phyloP scores from a whole-genome alignment of 2,888 invertebrate species.

The Belgica antarctica region DNA sequence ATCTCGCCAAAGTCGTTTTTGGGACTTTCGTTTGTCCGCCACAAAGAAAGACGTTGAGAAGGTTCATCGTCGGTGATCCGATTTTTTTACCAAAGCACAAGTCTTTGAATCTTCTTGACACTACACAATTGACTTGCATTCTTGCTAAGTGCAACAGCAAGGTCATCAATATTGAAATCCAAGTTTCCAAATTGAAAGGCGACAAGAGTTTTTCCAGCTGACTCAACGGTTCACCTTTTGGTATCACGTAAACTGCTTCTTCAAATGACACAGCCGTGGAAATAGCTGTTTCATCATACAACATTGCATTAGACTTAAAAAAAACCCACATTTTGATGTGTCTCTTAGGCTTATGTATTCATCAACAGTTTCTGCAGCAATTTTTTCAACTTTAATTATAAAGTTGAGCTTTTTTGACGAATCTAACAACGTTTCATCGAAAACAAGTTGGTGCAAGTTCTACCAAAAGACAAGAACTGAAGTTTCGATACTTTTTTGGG shows the following conservation, averaged over 20 bases:
- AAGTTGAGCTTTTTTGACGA: not conserved
- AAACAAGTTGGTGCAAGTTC: not conserved
- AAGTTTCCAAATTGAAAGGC: not conserved
- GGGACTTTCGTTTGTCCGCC: slow-evolving; percentile 1
- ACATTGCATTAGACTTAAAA: no score
- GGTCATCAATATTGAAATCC: not conserved
- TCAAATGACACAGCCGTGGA: no score
- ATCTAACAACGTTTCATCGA: not conserved
- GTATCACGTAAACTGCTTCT: no score
- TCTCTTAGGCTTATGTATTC: not conserved
- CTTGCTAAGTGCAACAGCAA: not conserved
- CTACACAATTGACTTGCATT: not conserved
- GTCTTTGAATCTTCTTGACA: not conserved
- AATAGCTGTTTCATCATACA: no score
- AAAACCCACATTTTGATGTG: not conserved
- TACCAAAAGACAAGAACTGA: not conserved
- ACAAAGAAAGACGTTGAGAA: not conserved
- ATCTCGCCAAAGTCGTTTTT: not conserved
- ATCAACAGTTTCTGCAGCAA: no score
- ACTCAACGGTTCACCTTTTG: not conserved
- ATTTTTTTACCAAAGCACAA: slow-evolving; percentile 2
- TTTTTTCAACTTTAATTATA: no score
- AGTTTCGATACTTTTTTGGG: not conserved
- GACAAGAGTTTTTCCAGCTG: not conserved
- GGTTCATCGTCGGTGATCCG: slow-evolving; percentile 2